Base-by-base conservation (phyloP, 2,113 vertebrate genomes). In the Pycnonotus jocosus region DNA sequence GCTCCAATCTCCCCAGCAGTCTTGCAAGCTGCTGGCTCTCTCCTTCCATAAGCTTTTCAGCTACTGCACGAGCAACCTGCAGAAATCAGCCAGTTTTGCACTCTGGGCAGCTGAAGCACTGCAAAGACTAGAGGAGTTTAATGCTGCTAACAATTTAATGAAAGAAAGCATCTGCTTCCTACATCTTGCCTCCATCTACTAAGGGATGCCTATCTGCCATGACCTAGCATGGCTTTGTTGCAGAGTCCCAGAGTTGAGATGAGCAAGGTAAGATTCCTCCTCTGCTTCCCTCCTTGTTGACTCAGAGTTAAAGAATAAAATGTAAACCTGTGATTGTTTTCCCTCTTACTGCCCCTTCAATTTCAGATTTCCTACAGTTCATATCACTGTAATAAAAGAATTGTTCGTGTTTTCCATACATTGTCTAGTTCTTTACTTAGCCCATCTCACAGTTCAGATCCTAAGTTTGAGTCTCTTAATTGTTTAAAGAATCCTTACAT, bases 21-120 rank as follows among this genome's bases (percentile, higher is more conserved):
- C 71, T 96, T 6, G 27, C 86, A 83, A 97, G 90, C 42, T 97
- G 94, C 6, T 80, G 89, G 54, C 33, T 94, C 50, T 93, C 90
- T 61, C 91, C 86, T 44, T 97, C 87, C 22, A 86, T 79, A 60
- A 98, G 96, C 20, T 93, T 96, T 92, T 96, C 92, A 65, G 97
- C 97, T 93, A 98, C 60, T 38, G 90, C 35, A 3, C 17, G 64
- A 86, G 97, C 93, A 4, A 98, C 83, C 98, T 98, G 81, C 21
- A 95, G 72, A 90, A 96, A 91, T 51, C 64, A 90, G 42, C 30
- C 54, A 78, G 74, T 7, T 90, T 83, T 70, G 24, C 21, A 90
- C n/a, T 50, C 35, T 74, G 68, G 60, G 33, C 80, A 73, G 68
- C 23, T 42, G 40, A 88, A 83, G 28, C 48, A 68, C 44, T 62